A percentile compares a stretch with the other conserved stretches of the same genome.
These are phyloP conservation scores for Suricata suricatta DNA, from an alignment of 2,113 vertebrate genomes.

Conservation along the genomic window DNA sequence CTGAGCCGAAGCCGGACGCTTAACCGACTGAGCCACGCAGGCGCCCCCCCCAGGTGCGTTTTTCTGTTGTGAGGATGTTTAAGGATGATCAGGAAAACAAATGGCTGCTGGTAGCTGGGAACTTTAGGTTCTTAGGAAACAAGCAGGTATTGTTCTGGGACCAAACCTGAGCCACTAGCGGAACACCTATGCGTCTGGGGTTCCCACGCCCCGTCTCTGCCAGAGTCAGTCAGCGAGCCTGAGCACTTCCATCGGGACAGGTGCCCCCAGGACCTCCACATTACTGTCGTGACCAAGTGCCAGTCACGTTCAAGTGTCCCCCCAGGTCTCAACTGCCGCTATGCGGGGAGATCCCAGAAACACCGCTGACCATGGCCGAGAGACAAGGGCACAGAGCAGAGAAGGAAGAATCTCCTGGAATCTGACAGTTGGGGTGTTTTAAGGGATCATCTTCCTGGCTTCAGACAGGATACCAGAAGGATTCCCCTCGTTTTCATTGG, in stretches of 20 bases:
- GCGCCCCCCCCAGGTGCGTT: too few species aligned
- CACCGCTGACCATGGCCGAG: accelerated
- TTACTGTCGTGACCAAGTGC: not conserved
- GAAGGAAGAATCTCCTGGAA: not conserved
- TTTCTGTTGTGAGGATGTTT: not conserved
- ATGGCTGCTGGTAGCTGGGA: not conserved
- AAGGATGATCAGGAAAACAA: not conserved
- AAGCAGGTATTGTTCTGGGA: not conserved
- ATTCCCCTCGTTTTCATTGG: not conserved
- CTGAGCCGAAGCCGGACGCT: too few species aligned
- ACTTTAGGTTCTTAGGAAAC: not conserved
- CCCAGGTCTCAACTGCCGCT: not conserved
- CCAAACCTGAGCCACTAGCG: not conserved
- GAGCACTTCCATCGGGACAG: not conserved
- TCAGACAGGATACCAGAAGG: not conserved
- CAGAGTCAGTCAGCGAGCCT: not conserved
- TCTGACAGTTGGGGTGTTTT: not conserved
- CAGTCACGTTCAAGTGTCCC: not conserved
- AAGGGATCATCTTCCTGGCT: not conserved
- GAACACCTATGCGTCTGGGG: not conserved
- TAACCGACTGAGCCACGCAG: too few species aligned
- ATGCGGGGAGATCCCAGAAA: not conserved
- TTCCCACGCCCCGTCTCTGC: not conserved
- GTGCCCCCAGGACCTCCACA: not conserved
- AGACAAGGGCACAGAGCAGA: not conserved